These are phyloP conservation scores for Pocota personata DNA, from an alignment of 2,888 invertebrate species.

Conservation along the genomic window DNA sequence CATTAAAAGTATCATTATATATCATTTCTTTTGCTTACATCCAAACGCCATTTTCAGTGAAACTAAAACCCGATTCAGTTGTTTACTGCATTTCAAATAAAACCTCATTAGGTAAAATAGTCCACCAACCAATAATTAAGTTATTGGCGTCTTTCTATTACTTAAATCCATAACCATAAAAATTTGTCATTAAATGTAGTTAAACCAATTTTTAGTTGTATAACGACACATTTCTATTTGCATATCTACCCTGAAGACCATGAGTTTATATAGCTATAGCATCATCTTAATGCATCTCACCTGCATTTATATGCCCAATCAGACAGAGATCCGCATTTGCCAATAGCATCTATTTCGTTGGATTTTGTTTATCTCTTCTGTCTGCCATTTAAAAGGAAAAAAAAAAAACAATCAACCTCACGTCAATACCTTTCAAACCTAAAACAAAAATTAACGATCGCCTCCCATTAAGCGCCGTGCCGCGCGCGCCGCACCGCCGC, in stretches of 20 bases:
- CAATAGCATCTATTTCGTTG: conserved; percentile 27
- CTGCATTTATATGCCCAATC: conserved; percentile 20
- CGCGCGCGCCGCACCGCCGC: neutral
- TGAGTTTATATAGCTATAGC: neutral
- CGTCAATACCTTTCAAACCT: neutral
- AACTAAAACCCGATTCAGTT: neutral
- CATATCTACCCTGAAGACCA: neutral
- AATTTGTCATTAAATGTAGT: conserved; percentile 24
- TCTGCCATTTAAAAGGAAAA: neutral
- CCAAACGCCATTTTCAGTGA: neutral
- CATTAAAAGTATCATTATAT: too few relatives aligned
- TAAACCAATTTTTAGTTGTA: neutral
- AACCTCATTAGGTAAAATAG: neutral
- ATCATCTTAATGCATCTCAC: conserved; percentile 2
- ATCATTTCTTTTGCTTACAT: neutral
- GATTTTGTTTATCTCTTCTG: neutral
- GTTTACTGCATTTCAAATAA: conserved; percentile 2
- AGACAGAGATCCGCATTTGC: conserved; percentile 36
- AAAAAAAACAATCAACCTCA: neutral
- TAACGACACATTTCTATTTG: conserved; percentile 15
- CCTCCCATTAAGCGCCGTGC: neutral
- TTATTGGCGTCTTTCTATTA: neutral
- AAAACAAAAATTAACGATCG: conserved; percentile 34
- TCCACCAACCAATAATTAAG: conserved; percentile 13
- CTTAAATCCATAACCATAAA: conserved; percentile 33